Base-by-base conservation (phyloP, 1,140 invertebrate species). In the Drosophila ohnishii region DNA sequence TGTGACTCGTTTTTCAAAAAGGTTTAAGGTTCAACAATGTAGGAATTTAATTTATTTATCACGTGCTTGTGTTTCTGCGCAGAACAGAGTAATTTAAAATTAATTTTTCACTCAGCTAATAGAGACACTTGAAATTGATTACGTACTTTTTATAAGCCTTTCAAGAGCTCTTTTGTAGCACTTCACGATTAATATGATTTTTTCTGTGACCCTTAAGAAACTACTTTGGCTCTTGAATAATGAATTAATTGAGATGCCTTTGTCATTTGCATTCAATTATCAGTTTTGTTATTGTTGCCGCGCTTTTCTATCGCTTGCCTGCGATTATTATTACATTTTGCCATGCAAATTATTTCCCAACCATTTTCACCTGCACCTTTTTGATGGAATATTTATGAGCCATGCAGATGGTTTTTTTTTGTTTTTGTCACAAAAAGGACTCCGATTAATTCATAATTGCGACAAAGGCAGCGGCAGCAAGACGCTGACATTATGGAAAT, bases 211-310 rank as follows among this genome's bases (percentile, higher is more conserved):
- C 59, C 32, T 45, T 19, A 40, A 45, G 32, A 35, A 34, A 48
- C 51, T 58, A 50, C 51, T 34, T 25, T 42, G 42, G 19, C 51
- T 30, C 11, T 35, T 71, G 51, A 50, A 71, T 57, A 40, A 48
- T 66, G 56, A 51, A 81, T 86, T 58, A 81, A 86, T 81, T 75
- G 44, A 63, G 28, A 39, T 60, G 45, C 45, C 80, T 64, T 47
- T 63, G 32, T 45, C 59, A 87, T 86, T 86, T 87, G 75, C 75
- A 87, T 82, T 69, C 62, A 71, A 87, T 82, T 82, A 87, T 34
- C 63, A 35, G 55, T 57, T 78, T 70, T 77, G 44, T 75, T 82
- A 71, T 78, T 76, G 11, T 75, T 53, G 50, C 65, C 40, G 7
- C 39, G 10, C 10, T 37, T 39, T 75, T 10, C 63, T 32, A n/a